Conservation (phyloP, 2,113 vertebrate genomes). For the Mellivora capensis region DNA sequence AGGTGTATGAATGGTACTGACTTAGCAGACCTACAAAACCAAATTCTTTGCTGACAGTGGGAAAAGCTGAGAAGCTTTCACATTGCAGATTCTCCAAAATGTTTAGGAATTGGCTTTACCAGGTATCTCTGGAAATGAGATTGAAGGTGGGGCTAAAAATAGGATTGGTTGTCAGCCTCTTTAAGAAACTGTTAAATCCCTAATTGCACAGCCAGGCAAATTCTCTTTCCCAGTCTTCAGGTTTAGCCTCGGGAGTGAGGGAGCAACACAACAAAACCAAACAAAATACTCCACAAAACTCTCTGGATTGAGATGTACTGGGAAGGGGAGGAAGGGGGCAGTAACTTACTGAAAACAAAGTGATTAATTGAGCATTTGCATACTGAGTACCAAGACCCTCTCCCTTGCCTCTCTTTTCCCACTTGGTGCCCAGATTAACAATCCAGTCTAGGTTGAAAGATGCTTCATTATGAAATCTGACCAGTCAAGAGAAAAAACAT, state of each 20-base stretch:
- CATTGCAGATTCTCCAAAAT: not conserved
- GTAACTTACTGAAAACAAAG: not conserved
- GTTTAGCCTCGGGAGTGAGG: not conserved
- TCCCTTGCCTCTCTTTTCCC: not conserved
- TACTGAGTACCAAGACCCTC: not conserved
- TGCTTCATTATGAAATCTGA: not conserved
- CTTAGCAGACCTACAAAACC: conserved; percentile 45
- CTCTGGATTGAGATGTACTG: not conserved
- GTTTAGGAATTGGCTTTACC: not conserved
- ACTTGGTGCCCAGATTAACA: not conserved
- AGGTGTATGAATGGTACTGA: conserved; percentile 34
- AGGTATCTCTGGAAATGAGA: conserved; percentile 42
- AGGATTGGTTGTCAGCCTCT: not conserved
- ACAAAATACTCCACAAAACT: not conserved
- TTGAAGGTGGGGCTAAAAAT: conserved; percentile 37
- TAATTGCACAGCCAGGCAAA: not conserved
- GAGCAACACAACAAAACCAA: not conserved
- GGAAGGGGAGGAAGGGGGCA: not conserved
- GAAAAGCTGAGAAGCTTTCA: conserved; percentile 36
- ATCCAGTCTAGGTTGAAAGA: not conserved
- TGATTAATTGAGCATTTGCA: not conserved
- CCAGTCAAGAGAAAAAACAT: not conserved
- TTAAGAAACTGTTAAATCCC: not conserved
- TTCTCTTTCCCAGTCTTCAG: not conserved
- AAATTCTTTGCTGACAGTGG: conserved; percentile 42